Conservation (phyloP, 2,888 invertebrate species). For the Standfussiana lucernea region DNA sequence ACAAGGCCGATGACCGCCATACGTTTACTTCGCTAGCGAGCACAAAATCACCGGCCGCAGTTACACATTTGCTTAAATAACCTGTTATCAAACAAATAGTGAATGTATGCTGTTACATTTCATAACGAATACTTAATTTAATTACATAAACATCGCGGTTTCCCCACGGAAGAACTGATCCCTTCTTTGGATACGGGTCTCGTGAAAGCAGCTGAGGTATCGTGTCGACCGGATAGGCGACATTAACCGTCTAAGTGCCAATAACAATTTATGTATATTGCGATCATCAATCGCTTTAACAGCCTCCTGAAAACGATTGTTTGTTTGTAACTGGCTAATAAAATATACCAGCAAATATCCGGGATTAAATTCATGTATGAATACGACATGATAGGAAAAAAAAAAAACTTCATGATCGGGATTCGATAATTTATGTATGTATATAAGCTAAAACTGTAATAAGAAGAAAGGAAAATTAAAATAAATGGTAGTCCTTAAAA, state of each 20-base stretch:
- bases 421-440: no score
- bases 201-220: background rate
- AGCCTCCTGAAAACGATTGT: constrained; percentile 7
- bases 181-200: background rate
- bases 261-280: constrained; percentile 41
- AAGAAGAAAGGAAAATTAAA: background rate
- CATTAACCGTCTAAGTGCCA: constrained; percentile 17
- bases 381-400: background rate
- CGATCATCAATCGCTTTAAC: constrained; percentile 21
- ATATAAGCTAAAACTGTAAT: background rate
- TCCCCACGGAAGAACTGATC: constrained; percentile 5
- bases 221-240: constrained; percentile 3
- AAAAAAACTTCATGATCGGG: background rate
- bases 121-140: constrained; percentile 30
- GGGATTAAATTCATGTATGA: background rate
- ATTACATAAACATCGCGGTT: constrained; percentile 6
- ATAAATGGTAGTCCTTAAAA: background rate
- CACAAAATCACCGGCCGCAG: constrained; percentile 73
- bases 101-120: constrained; percentile 21
- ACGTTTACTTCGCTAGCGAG: constrained; percentile 72
- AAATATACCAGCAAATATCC: background rate
- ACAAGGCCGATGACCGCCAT: constrained; percentile 83
- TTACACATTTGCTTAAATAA: constrained; percentile 68
- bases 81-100: constrained; percentile 58
- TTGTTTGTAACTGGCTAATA: constrained; percentile 18